Percentiles rank a stretch among this genome's conserved stretches.
Conservation (phyloP, 92 coral and sea anemone species). For the Phenganax subtilis region DNA sequence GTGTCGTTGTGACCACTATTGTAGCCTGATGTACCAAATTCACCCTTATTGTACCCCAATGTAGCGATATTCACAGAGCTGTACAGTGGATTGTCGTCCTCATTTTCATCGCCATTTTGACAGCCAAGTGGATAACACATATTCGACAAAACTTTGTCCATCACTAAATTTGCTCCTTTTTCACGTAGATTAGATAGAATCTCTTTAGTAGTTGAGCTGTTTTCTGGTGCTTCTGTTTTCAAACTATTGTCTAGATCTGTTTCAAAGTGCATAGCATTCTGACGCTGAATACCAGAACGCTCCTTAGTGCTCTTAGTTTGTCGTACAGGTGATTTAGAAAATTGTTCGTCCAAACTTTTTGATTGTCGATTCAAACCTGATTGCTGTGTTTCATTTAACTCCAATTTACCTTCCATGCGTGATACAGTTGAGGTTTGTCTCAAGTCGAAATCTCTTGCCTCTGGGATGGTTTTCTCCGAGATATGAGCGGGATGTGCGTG, state of each 20-base stretch:
- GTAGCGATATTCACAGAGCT: constrained; percentile 28
- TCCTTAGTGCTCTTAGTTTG: background rate
- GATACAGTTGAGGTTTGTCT: too few species aligned
- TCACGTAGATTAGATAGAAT: background rate
- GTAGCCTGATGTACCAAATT: too few species aligned
- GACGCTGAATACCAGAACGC: background rate
- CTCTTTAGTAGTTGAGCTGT: background rate
- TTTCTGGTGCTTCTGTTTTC: background rate
- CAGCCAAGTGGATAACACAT: constrained; percentile 11
- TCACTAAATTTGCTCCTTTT: background rate
- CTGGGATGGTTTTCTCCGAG: background rate
- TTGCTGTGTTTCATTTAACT: too few species aligned
- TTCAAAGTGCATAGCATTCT: constrained; percentile 8
- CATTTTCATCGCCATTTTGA: constrained; percentile 20
- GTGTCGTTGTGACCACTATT: background rate
- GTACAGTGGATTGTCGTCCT: constrained; percentile 9
- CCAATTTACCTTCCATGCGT: too few species aligned
- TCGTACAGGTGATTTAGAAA: background rate
- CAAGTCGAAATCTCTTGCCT: too few species aligned
- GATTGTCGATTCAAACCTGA: too few species aligned
- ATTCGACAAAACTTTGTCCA: background rate
- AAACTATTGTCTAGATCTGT: background rate
- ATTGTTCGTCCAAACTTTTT: too few species aligned
- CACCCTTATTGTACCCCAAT: constrained; percentile 17
- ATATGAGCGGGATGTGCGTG: background rate